Conservation (phyloP, 2,888 invertebrate genomes). For the Anarsia innoxiella region DNA sequence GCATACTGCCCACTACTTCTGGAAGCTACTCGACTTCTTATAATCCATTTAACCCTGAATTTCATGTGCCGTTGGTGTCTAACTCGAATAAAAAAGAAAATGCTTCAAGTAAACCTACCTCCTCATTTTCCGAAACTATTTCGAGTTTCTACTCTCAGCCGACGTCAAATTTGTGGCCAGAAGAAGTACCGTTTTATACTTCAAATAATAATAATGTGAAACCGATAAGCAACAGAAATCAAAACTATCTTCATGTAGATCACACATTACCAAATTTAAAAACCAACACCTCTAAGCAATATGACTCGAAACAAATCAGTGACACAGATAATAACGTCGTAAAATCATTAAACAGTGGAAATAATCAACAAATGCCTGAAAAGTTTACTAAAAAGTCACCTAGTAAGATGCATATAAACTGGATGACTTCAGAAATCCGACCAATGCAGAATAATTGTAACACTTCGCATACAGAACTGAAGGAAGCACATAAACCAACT, state of each 20-base stretch:
- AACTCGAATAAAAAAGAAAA: conserved; percentile 52
- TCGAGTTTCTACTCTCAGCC: conserved; percentile 63
- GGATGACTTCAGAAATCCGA: conserved; percentile 69
- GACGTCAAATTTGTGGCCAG: conserved; percentile 53
- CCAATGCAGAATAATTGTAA: conserved; percentile 54
- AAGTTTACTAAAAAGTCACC: conserved; percentile 63
- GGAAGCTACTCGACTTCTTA: conserved; percentile 53
- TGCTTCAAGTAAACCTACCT: conserved; percentile 38
- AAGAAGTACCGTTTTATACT: conserved; percentile 60
- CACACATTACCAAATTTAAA: conserved; percentile 38
- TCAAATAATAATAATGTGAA: conserved; percentile 44
- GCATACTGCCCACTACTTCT: conserved; percentile 47
- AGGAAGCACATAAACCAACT: conserved; percentile 43
- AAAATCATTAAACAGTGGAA: conserved; percentile 37
- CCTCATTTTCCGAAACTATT: conserved; percentile 57
- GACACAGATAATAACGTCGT: conserved; percentile 34
- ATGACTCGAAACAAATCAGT: conserved; percentile 39
- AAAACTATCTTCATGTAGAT: conserved; percentile 47
- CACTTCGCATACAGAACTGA: conserved; percentile 36
- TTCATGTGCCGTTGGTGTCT: conserved; percentile 58
- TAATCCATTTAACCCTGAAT: conserved; percentile 66
- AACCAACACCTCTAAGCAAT: conserved; percentile 40
- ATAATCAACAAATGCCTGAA: conserved; percentile 42
- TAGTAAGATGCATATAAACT: conserved; percentile 67
- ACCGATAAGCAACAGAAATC: conserved; percentile 42